Conservation (phyloP, 2,113 vertebrate species). For the Chelonoidis abingdonii region DNA sequence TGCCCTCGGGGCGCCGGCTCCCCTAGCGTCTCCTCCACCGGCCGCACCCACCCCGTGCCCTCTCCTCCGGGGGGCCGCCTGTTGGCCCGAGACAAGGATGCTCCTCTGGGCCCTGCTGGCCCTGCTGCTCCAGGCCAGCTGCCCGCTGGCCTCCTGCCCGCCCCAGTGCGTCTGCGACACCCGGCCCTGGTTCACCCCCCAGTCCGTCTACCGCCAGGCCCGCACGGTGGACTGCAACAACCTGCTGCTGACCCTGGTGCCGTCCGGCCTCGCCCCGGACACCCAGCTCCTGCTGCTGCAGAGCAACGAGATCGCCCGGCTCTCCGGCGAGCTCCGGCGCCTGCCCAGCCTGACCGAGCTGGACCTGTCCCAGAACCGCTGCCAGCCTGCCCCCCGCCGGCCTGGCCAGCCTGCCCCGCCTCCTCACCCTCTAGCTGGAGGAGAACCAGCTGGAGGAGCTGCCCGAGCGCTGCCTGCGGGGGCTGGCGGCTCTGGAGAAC, state of each 20-base stretch:
- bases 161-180: constrained; percentile 87
- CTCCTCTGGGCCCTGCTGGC: neutral
- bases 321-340: constrained; percentile 77
- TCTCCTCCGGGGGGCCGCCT: neutral
- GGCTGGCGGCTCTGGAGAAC: constrained; percentile 84
- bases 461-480: constrained; percentile 80
- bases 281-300: constrained; percentile 87
- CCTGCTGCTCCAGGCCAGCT: neutral
- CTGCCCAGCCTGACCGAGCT: constrained; percentile 85
- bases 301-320: constrained; percentile 85
- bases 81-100: neutral
- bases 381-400: constrained; percentile 79
- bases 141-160: constrained; percentile 68
- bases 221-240: constrained; percentile 86
- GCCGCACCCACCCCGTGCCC: too few relatives aligned
- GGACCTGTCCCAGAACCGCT: constrained; percentile 87
- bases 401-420: constrained; percentile 78
- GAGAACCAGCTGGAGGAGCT: constrained; percentile 84
- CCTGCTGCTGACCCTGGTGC: constrained; percentile 79
- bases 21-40: neutral
- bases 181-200: constrained; percentile 87
- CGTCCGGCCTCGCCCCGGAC: constrained; percentile 76
- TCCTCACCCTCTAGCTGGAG: constrained; percentile 87
- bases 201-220: constrained; percentile 85
- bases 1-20: neutral